Evolutionary conservation across 2,797 vertebrate genomes (phyloP), one percentile per base, ranked within the genome.

Genomic region (Odontamblyopus lacepedii): DNA sequence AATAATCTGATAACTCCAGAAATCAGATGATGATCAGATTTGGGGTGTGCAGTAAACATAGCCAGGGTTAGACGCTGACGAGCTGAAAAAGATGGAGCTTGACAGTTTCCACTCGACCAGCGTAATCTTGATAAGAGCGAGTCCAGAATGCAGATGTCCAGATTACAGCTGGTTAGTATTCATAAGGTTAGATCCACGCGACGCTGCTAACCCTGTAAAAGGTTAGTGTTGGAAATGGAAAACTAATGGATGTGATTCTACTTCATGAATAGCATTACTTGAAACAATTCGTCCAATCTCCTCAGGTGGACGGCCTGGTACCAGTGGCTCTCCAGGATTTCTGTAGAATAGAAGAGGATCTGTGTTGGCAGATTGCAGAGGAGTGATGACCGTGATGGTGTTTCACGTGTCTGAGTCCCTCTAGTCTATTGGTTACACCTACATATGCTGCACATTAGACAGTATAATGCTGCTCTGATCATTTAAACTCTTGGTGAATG

Each of bases 251-350:
- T 70, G 74, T 70, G 72, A 75, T 78, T 83, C 51, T 75, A 30
- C 66, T 78, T 35, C 57, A 85, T 89, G 87, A 90, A 90, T 91
- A 78, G 27, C 76, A 91, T 83, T 87, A 82, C 38, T 65, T 32
- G 38, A 72, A 77, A 73, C 53, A 72, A 59, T 18, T 60, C 27
- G 48, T 70, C 63, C 69, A 70, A 69, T 77, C 64, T 63, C 12
- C 63, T 35, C n/a, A 6, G 30, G 48, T 16, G 23, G 35, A 64
- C 19, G 16, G 23, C 19, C 16, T 13, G 62, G 61, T 9, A 8
- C 12, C 56, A 8, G 7, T 19, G 9, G 16, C 13, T 19, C 18
- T 19, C 16, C 2, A 35, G 35, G 62, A 16, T 48, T 64, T 26
- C 13, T 48, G 16, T 41, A 44, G 30, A 63, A 11, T 35, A 55